Base-by-base conservation (phyloP, 2,888 invertebrate genomes). In the Perithous albicinctus region DNA sequence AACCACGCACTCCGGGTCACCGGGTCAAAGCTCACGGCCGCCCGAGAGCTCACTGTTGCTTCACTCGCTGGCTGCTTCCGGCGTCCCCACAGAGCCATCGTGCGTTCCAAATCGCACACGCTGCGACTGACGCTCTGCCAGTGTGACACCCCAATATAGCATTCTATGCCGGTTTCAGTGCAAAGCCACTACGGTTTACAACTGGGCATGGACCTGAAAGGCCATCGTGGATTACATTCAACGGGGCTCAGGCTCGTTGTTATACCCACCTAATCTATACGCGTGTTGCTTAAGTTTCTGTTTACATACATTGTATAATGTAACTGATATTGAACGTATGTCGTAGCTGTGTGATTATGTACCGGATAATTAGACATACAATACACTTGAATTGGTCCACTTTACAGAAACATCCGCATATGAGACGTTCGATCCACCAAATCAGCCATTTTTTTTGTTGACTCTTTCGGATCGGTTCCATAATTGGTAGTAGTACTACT, bases 1-100 rank as follows among this genome's bases (percentile, higher is more conserved):
- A 76, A 78, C 85, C 88, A 86, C 87, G 88, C 87, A 88, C 89
- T 88, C 85, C 90, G 86, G 91, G 91, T 91, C 90, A 91, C 90
- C 90, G 89, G 91, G 91, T 91, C 91, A 91, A 91, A 91, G 91
- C 91, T 91, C 90, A 91, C 90, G 91, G 91, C 89, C 90, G 90
- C 86, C 56, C 83, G 66, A 78, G 79, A 86, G 87, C 90, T 89
- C 89, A 89, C 90, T 89, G 90, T 90, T 90, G 90, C 89, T 88
- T 88, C 87, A 80, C 76, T 74, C 82, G n/a, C n/a, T 41, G 77
- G 73, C 67, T 67, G 46, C 56, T 48, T 51, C 63, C 63, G 46
- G 23, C 77, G 35, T 43, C 43, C 46, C 54, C 67, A 46, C 38
- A 35, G 29, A 32, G 6, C 20, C 32, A 56, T 18, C 32, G 66